These are phyloP conservation scores for Amblyraja radiata DNA, from an alignment of 2,797 vertebrate genomes.

Conservation along the genomic window DNA sequence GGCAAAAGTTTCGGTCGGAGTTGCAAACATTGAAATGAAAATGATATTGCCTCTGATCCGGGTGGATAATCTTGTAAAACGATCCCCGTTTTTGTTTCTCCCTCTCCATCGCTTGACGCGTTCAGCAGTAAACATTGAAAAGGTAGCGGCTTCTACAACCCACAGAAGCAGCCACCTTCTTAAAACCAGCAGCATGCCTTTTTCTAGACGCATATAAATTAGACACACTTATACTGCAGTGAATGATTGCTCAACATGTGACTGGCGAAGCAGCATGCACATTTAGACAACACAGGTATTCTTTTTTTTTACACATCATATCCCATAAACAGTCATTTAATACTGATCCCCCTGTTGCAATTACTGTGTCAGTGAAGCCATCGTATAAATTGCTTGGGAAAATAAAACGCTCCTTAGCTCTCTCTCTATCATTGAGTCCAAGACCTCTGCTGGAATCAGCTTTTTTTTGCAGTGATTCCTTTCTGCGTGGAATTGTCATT, in stretches of 20 bases:
- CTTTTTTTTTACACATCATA: conserved; percentile 5
- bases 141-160: background rate
- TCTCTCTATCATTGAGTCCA: background rate
- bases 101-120: no score
- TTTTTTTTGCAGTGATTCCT: background rate
- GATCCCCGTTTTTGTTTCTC: background rate
- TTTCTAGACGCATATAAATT: background rate
- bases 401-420: background rate
- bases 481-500: background rate
- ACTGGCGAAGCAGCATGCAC: conserved; percentile 27
- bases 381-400: background rate
- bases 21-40: conserved; percentile 14
- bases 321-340: conserved; percentile 27
- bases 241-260: background rate
- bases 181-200: background rate
- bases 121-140: background rate
- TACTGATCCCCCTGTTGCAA: conserved; percentile 3
- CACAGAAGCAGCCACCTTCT: background rate
- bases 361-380: background rate
- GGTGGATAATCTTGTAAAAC: background rate
- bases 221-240: conserved; percentile 2
- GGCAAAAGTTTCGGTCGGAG: background rate
- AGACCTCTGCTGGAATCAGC: background rate
- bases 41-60: conserved; percentile 4
- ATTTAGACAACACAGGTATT: conserved; percentile 22